Percentiles rank a stretch among this genome's conserved stretches.
phyloP scores from a whole-genome alignment of 2,888 invertebrate genomes.

The Yponomeuta cagnagella region DNA sequence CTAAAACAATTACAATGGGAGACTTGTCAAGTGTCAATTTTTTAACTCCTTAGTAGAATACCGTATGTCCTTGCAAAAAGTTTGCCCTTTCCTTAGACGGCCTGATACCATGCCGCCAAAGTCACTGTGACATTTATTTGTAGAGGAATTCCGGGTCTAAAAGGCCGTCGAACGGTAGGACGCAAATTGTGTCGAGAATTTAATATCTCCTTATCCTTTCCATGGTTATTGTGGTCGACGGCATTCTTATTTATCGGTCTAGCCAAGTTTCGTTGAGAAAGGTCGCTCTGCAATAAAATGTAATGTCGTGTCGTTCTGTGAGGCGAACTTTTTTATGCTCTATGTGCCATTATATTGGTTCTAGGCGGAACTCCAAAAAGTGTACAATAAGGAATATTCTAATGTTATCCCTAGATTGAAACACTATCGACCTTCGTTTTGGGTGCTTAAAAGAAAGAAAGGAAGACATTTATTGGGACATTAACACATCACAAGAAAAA shows the following conservation, averaged over 20 bases:
- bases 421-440: too few species aligned
- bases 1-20: too few species aligned
- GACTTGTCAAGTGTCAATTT: too few species aligned
- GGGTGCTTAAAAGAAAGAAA: too few species aligned
- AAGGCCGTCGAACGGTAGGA: not conserved
- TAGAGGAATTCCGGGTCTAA: not conserved
- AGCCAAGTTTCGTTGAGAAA: not conserved
- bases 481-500: too few species aligned
- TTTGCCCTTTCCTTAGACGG: not conserved
- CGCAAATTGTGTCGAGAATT: not conserved
- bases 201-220: not conserved
- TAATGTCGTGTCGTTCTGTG: not conserved
- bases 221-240: not conserved
- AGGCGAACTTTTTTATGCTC: too few species aligned
- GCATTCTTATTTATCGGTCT: not conserved
- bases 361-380: too few species aligned
- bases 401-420: too few species aligned
- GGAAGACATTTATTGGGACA: too few species aligned
- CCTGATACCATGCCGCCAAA: not conserved
- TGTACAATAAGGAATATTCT: too few species aligned
- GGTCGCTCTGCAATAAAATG: not conserved
- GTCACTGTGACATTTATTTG: not conserved
- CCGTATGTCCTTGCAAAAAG: not conserved
- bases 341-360: too few species aligned
- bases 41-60: not conserved